Base-by-base conservation (phyloP, 2,113 vertebrate species). In the Mustelus asterias region DNA sequence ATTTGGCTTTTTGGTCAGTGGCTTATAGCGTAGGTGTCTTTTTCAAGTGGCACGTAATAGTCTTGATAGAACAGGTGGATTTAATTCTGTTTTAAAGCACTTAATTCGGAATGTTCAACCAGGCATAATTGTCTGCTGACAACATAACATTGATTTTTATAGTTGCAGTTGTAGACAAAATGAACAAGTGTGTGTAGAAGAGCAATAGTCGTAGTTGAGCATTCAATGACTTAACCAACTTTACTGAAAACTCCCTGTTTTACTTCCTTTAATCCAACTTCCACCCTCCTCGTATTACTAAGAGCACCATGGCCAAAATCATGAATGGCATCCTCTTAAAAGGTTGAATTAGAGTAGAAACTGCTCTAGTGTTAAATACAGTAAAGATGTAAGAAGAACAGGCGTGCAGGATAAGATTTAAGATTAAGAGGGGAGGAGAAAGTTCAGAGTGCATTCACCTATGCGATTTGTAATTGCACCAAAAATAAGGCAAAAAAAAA, bases 21-120 rank as follows among this genome's bases (percentile, higher is more conserved):
- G 96, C 96, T 96, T 96, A 67, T 96, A 24, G 16, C 11, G 72
- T 96, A 96, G 96, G 67, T 96, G 89, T 96, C 69, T 95, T 83
- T 78, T 96, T 96, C 95, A 60, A 90, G 88, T 90, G 54, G 88
- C 58, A 29, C 14, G 13, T 90, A 60, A 90, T 90, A 29, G 14
- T 22, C 54, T 63, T 33, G 26, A 60, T 10, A 63, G 54, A 90
- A 33, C 58, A 83, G 22, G 24, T 90, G 11, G 14, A 60, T 90
- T 90, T 63, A 54, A 60, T 33, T 60, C 88, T 48, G 14, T 90
- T 90, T 83, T 60, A 29, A 90, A 90, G 58, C 54, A 16, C 29
- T 33, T 60, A 16, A 7, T 48, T 54, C 54, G 48, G 44, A 86
- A 86, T 48, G 83, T 22, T 60, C 88, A 90, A 60, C 58, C 29